Evolutionary conservation across 2,888 invertebrate species (phyloP), one percentile per base, ranked within the genome.

Genomic region (Ctena decussata): DNA sequence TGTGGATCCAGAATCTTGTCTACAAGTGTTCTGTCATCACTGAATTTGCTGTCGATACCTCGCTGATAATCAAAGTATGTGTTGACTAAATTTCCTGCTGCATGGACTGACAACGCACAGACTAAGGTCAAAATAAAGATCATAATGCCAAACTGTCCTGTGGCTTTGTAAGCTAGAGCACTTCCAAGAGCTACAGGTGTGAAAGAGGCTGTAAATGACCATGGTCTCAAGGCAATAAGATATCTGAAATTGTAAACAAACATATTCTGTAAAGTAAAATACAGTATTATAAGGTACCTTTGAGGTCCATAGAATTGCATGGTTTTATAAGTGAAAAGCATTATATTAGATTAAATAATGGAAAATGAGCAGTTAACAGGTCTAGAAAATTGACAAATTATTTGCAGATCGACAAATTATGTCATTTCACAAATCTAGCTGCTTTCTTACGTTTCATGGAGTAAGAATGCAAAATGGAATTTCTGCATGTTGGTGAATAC

Each of bases 51-150:
- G 96, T 99, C 99, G 80, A 99, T 98, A 71, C 98, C 99, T 96
- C 98, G 98, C 44, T 98, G 97, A 95, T 98, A 99, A 96, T 99
- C 99, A 95, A 98, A 99, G 96, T 99, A 99, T 0, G 99, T 99
- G 96, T 99, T 99, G 35, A 99, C 99, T 57, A 99, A 97, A 96
- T 99, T 99, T 77, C 99, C 99, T 85, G 99, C 99, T 85, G 98
- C 98, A 95, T 99, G 99, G 2, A 99, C 99, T 0, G 98, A 98
- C 84, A 98, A 97, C 32, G 98, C 97, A 2, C 98, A 98, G 92
- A 98, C 97, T 74, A 98, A 96, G 1, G 98, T 98, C 21, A 98
- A 96, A 69, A 98, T 93, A 90, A 98, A 97, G 6, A 95, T 92
- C 39, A 86, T 74, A 0, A 98, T 97, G 95, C 97, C 98, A 96